Evolutionary conservation across 2,113 vertebrate genomes (phyloP).

Genomic region (Ctenodactylus gundi): DNA sequence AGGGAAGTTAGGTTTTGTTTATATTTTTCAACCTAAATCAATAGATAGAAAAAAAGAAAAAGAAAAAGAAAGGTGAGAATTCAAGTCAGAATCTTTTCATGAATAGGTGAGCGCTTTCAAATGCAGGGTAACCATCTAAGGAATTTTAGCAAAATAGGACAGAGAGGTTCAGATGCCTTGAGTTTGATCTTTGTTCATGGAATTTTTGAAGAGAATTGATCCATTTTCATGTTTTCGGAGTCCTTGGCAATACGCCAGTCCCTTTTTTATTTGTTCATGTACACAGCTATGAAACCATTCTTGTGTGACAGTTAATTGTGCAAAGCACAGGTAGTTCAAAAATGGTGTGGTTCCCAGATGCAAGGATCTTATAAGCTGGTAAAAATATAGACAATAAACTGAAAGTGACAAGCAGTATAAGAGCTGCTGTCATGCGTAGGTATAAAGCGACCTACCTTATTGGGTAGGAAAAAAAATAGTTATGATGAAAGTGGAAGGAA

Average conservation of each 20-base stretch:
- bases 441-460: background rate
- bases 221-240: background rate
- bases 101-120: background rate
- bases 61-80: background rate
- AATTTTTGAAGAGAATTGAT: background rate
- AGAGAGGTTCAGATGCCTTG: background rate
- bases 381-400: background rate
- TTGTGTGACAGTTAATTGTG: background rate
- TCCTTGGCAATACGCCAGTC: background rate
- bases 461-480: background rate
- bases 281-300: background rate
- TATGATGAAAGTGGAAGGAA: rapidly evolving
- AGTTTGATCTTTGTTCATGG: background rate
- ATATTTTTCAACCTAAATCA: background rate
- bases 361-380: background rate
- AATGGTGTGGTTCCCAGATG: background rate
- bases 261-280: background rate
- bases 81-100: background rate
- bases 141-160: background rate
- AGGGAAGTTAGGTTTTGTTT: background rate
- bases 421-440: background rate
- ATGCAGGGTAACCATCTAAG: background rate
- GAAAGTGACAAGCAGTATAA: background rate
- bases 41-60: background rate
- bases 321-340: background rate